Conservation (phyloP, 2,888 invertebrate genomes). For the Liopterus haemorrhoidalis region DNA sequence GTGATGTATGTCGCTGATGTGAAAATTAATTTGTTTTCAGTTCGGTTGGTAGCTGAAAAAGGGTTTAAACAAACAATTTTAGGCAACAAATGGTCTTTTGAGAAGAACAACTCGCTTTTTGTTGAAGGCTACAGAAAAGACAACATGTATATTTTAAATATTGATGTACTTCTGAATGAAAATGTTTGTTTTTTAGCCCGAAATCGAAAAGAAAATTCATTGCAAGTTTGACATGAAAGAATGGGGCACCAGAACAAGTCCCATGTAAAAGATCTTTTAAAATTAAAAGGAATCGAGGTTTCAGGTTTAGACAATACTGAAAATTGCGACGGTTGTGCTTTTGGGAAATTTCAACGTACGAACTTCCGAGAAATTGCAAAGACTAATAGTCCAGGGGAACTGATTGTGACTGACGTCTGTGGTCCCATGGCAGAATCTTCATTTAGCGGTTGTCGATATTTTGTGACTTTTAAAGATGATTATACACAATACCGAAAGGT, state of each 20-base stretch:
- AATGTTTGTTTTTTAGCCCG: conserved; percentile 3
- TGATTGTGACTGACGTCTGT: conserved; percentile 23
- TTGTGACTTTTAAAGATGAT: conserved; percentile 24
- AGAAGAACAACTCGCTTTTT: conserved; percentile 1
- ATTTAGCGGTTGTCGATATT: conserved; percentile 15
- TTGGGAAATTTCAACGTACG: conserved; percentile 23
- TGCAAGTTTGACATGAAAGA: conserved; percentile 1
- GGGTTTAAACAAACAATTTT: conserved; percentile 20
- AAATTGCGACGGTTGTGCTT: conserved; percentile 18
- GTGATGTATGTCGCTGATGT: conserved; percentile 22
- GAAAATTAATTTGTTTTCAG: conserved; percentile 21
- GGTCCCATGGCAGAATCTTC: conserved; percentile 23
- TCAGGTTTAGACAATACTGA: neutral
- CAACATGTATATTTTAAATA: neutral
- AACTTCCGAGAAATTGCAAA: conserved; percentile 21
- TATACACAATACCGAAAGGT: conserved; percentile 17
- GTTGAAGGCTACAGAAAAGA: neutral
- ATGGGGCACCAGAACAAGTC: neutral
- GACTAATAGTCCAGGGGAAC: conserved; percentile 8
- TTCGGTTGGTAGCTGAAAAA: conserved; percentile 16
- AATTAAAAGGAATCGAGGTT: neutral
- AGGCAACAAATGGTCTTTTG: neutral
- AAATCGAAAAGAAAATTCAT: conserved; percentile 2
- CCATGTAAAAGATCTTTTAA: too few species aligned
- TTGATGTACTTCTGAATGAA: neutral